Percentiles rank a stretch among this genome's conserved stretches.
Conservation (phyloP, 2,797 vertebrate species). For the Taeniopygia guttata region DNA sequence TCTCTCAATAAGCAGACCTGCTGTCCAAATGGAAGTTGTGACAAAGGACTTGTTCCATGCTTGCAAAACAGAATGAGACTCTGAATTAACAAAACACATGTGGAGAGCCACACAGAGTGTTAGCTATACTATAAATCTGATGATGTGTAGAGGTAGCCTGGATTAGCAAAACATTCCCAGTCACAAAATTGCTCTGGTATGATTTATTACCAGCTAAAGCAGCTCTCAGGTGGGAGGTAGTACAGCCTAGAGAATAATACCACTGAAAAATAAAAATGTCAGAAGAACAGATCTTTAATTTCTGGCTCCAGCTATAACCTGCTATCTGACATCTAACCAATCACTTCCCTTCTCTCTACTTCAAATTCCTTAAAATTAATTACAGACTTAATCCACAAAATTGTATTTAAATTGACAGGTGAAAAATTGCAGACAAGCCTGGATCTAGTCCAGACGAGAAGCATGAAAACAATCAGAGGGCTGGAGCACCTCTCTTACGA, state of each 20-base stretch:
- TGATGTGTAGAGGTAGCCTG: not conserved
- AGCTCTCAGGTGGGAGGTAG: not conserved
- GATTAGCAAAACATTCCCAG: slow-evolving; percentile 25
- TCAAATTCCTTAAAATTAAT: not conserved
- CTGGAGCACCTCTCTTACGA: not conserved
- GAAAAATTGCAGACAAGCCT: not conserved
- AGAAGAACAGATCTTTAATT: not conserved
- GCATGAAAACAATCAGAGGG: not conserved
- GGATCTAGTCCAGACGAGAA: accelerated
- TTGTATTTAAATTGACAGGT: not conserved
- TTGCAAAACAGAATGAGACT: not conserved
- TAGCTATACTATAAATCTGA: slow-evolving; percentile 1
- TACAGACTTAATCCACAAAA: not conserved
- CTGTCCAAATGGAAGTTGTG: not conserved
- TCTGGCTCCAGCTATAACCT: not conserved
- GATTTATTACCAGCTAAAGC: slow-evolving; percentile 10
- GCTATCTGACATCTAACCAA: not conserved
- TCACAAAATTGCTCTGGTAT: not conserved
- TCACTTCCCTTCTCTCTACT: not conserved
- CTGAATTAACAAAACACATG: not conserved
- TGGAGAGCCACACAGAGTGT: not conserved
- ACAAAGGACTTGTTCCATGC: not conserved
- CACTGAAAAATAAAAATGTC: not conserved
- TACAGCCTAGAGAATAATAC: not conserved
- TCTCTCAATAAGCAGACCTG: not conserved